These are phyloP conservation scores for Synergus laeviventris DNA, from an alignment of 2,888 invertebrate species.

Conservation along the genomic window DNA sequence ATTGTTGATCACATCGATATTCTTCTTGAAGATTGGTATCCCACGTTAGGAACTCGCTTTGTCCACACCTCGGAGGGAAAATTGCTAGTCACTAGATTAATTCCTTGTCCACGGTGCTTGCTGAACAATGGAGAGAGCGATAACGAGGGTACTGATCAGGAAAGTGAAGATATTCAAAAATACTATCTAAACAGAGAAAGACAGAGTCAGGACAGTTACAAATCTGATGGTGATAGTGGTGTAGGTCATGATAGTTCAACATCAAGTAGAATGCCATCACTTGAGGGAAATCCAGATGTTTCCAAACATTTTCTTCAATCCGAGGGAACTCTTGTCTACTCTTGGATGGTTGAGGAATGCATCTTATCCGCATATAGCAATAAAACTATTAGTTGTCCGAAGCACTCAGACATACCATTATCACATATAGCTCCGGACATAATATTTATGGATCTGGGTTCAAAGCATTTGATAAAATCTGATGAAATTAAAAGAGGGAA, in stretches of 20 bases:
- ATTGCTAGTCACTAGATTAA: constrained; percentile 93
- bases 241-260: constrained; percentile 84
- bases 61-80: constrained; percentile 98
- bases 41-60: constrained; percentile 96
- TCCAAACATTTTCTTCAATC: constrained; percentile 70
- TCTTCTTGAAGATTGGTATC: constrained; percentile 98
- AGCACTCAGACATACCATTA: constrained; percentile 86
- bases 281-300: constrained; percentile 84
- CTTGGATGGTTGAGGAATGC: constrained; percentile 97
- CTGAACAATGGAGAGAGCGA: constrained; percentile 63
- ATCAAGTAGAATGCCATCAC: constrained; percentile 89
- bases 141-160: constrained; percentile 56
- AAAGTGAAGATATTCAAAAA: constrained; percentile 66
- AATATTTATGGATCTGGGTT: constrained; percentile 92
- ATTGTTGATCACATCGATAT: constrained; percentile 97
- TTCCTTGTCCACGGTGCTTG: constrained; percentile 94
- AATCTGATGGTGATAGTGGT: constrained; percentile 92
- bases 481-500: constrained; percentile 87
- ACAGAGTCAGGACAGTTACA: constrained; percentile 82
- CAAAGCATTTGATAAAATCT: constrained; percentile 87
- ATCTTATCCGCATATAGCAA: constrained; percentile 90
- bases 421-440: constrained; percentile 94
- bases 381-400: constrained; percentile 85
- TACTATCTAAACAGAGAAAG: constrained; percentile 70
- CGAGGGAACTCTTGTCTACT: constrained; percentile 78